These are phyloP conservation scores for Xyliphius kryptos DNA, from an alignment of 2,113 vertebrate species.

Conservation along the genomic window DNA sequence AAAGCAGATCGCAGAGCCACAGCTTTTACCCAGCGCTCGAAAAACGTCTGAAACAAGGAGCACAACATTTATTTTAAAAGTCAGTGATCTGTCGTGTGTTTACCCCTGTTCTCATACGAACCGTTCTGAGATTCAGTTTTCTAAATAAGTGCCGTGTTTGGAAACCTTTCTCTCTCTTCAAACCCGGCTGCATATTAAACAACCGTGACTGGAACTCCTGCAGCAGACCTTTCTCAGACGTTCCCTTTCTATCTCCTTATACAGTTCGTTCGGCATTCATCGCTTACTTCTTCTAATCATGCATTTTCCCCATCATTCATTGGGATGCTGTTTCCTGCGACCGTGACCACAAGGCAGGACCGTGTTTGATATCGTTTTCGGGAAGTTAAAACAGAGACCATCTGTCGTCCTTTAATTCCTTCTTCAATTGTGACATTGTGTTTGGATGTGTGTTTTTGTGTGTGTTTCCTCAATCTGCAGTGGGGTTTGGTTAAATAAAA, in stretches of 20 bases:
- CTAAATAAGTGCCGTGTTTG: slow-evolving; percentile 32
- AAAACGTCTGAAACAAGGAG: neutral
- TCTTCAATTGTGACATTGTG: neutral
- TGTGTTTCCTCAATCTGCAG: neutral
- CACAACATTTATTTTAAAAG: slow-evolving; percentile 6
- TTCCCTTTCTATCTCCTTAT: too few species aligned
- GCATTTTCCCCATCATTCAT: slow-evolving; percentile 1
- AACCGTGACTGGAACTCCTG: too few species aligned
- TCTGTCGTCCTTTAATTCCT: neutral
- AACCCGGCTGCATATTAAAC: slow-evolving; percentile 14
- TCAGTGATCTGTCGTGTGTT: slow-evolving; percentile 23
- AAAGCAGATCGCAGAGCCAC: neutral
- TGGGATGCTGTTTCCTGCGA: neutral
- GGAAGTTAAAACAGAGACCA: neutral
- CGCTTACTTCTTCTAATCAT: neutral
- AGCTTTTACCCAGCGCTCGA: neutral
- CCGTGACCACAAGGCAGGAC: neutral
- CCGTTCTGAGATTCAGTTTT: slow-evolving; percentile 20
- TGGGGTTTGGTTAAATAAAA: slow-evolving; percentile 17
- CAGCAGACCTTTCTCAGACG: neutral
- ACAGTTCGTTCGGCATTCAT: too few species aligned
- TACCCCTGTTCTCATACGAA: slow-evolving; percentile 16
- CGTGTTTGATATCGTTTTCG: neutral
- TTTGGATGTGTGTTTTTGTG: neutral
- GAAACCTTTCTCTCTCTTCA: slow-evolving; percentile 12